A percentile compares a stretch with the other conserved stretches of the same genome.
These are phyloP conservation scores for Drosophila subsilvestris DNA, from an alignment of 2,888 invertebrate genomes.

Conservation along the genomic window DNA sequence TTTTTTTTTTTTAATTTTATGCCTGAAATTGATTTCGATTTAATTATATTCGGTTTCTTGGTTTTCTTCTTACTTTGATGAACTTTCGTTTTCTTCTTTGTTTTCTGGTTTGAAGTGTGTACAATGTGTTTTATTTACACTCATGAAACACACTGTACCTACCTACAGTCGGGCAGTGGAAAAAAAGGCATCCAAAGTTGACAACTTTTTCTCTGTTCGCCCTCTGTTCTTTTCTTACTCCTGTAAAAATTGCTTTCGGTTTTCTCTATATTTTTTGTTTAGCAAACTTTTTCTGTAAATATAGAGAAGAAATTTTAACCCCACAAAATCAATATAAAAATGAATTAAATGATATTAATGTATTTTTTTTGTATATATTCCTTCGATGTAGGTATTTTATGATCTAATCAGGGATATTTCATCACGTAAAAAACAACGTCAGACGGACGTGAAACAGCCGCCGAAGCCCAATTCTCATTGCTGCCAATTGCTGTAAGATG, in stretches of 20 bases:
- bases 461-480: slow-evolving; percentile 84
- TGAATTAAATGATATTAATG: slow-evolving; percentile 10
- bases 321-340: slow-evolving; percentile 14
- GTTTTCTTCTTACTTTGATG: background rate
- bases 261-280: slow-evolving; percentile 9
- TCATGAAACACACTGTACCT: background rate
- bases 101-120: slow-evolving; percentile 12
- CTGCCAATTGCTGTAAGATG: slow-evolving; percentile 84
- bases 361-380: slow-evolving; percentile 14
- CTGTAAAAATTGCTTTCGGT: slow-evolving; percentile 10
- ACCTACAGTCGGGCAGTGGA: background rate
- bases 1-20: slow-evolving; percentile 13
- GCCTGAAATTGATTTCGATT: slow-evolving; percentile 17
- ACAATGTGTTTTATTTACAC: background rate
- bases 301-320: slow-evolving; percentile 22
- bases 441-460: slow-evolving; percentile 84
- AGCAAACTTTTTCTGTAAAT: slow-evolving; percentile 25
- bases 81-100: slow-evolving; percentile 18
- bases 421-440: slow-evolving; percentile 84
- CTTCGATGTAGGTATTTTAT: slow-evolving; percentile 83
- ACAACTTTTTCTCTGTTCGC: background rate
- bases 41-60: slow-evolving; percentile 24
- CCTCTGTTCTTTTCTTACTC: background rate
- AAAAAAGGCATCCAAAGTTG: background rate
- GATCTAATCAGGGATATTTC: slow-evolving; percentile 85